Base-by-base conservation (phyloP, 2,113 vertebrate species). In the Pleuronectes platessa region DNA sequence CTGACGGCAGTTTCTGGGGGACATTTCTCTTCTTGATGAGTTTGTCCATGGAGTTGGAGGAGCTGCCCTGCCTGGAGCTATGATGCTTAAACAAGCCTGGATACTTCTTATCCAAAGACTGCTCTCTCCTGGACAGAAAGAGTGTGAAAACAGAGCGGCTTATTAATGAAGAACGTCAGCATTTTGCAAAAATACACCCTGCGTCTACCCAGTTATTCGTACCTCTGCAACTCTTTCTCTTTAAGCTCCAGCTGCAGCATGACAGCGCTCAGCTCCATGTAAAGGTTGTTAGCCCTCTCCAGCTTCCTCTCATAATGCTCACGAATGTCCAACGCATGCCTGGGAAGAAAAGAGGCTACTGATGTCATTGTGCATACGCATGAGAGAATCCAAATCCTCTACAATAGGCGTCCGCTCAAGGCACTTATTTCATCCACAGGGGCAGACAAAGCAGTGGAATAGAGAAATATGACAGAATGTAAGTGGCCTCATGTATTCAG, bases 231-330 rank as follows among this genome's bases (percentile, higher is more conserved):
- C 89, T 98, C 98, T 81, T 96, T 96, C 88, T 99, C 98, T 87
- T 98, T 98, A 20, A 99, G 95, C 91, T 99, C 98, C 88, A 99
- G 94, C 92, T 99, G 98, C 81, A 99, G 85, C 98, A 99, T 99
- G 13, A 99, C 96, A 0, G 97, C 96, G 0, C 97, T 99, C 0
- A 99, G 96, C 86, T 99, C 98, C 98, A 99, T 97, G 90, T 99
- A 99, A 9, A 99, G 94, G 88, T 98, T 99, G 92, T 99, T 99
- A 74, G 98, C 97, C 21, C 97, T 89, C 76, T 99, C 97, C 86
- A 99, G 93, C 63, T 99, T 99, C 76, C 98, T 93, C 89, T 99
- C 98, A 26, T 99, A 99, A 91, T 99, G 97, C 83, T 99, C 98
- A 56, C 98, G 94, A 85, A 99, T 98, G 91, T 99, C 98, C 92